phyloP scores from a whole-genome alignment of 2,888 invertebrate species.

The Frankliniella intonsa region DNA sequence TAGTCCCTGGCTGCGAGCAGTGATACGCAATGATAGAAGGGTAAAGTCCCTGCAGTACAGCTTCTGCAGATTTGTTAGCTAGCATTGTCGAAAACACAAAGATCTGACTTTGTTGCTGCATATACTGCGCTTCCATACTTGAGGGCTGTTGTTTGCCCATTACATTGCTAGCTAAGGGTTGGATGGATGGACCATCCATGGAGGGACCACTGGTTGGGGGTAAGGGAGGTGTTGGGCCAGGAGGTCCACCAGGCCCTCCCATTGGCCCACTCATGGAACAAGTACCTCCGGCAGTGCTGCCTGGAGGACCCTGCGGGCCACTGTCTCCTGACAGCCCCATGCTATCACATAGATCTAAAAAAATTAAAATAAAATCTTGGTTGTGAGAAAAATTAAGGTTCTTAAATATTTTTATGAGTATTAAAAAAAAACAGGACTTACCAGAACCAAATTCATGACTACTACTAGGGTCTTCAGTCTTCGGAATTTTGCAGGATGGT shows the following conservation, averaged over 20 bases:
- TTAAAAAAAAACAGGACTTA: constrained; percentile 33
- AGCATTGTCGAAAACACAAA: constrained; percentile 93
- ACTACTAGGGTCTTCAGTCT: constrained; percentile 40
- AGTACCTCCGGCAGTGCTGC: constrained; percentile 38
- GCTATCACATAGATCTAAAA: constrained; percentile 37
- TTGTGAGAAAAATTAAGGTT: neutral
- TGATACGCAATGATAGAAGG: constrained; percentile 92
- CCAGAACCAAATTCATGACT: constrained; percentile 39
- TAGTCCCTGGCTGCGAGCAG: constrained; percentile 91
- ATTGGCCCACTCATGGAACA: constrained; percentile 5
- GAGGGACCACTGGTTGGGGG: neutral
- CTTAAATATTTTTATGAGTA: neutral
- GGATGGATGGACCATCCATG: constrained; percentile 46
- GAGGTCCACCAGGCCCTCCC: constrained; percentile 7
- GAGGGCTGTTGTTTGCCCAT: constrained; percentile 63
- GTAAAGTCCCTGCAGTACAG: constrained; percentile 82
- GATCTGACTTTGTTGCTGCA: constrained; percentile 96
- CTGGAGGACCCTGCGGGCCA: constrained; percentile 35
- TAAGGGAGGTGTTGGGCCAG: neutral
- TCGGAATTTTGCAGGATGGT: constrained; percentile 38
- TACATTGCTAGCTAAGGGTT: constrained; percentile 71
- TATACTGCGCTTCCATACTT: constrained; percentile 78
- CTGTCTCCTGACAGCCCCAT: constrained; percentile 35
- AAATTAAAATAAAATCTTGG: constrained; percentile 7
- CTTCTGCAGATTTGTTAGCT: constrained; percentile 93